A percentile compares a stretch with the other conserved stretches of the same genome.
Conservation (phyloP, 2,888 invertebrate species). For the Pogonocherus hispidulus region DNA sequence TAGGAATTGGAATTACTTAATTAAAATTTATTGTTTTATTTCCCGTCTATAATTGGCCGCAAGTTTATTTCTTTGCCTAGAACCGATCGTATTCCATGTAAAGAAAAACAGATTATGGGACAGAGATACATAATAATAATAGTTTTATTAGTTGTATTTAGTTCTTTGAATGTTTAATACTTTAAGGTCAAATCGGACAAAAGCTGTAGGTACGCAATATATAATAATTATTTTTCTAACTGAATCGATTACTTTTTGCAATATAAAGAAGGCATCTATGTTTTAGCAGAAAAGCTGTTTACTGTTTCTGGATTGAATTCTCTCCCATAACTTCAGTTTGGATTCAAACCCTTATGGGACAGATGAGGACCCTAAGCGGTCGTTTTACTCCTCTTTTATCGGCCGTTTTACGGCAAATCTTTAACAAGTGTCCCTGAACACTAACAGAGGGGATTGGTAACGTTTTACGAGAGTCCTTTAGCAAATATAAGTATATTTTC, state of each 20-base stretch:
- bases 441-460: conserved; percentile 67
- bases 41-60: conserved; percentile 43
- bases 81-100: neutral
- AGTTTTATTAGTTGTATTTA: neutral
- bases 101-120: neutral
- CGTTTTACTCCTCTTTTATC: conserved; percentile 65
- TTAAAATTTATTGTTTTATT: conserved; percentile 49
- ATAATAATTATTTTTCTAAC: neutral
- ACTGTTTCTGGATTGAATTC: conserved; percentile 55
- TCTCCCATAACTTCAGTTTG: conserved; percentile 55
- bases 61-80: conserved; percentile 29
- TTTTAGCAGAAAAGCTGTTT: conserved; percentile 46
- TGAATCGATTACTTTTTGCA: conserved; percentile 12
- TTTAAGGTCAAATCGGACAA: neutral
- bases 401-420: conserved; percentile 66
- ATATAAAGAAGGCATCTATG: conserved; percentile 25
- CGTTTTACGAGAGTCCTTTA: conserved; percentile 46
- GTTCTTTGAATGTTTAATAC: neutral
- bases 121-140: neutral
- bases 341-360: conserved; percentile 65
- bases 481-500: too few species aligned
- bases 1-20: conserved; percentile 55
- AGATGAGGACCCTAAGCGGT: conserved; percentile 62
- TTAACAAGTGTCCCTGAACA: conserved; percentile 65
- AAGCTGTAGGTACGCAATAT: neutral